Evolutionary conservation across 2,113 vertebrate genomes (phyloP).

Genomic region (Alectura lathami): DNA sequence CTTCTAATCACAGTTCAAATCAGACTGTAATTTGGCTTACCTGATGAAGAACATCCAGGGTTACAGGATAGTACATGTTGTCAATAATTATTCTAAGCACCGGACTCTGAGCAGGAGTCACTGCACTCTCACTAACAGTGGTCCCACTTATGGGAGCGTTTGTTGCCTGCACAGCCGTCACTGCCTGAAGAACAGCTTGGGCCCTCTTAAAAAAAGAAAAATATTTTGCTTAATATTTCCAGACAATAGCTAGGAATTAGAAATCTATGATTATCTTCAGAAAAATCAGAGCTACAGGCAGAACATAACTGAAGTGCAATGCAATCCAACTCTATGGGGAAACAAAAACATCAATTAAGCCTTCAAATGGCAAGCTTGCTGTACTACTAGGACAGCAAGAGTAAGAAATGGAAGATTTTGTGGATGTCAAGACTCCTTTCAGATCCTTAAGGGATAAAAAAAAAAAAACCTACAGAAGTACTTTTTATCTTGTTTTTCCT

Average conservation of each 20-base stretch:
- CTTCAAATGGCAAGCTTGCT: not conserved
- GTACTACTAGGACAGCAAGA: not conserved
- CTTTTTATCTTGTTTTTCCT: not conserved
- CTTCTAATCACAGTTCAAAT: not conserved
- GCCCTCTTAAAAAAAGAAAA: slow-evolving; percentile 78
- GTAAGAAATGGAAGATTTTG: not conserved
- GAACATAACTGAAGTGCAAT: not conserved
- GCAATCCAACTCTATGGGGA: not conserved
- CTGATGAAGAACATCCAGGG: slow-evolving; percentile 97
- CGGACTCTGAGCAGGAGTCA: slow-evolving; percentile 90
- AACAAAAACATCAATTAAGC: not conserved
- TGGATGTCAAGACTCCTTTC: not conserved
- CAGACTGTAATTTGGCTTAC: slow-evolving; percentile 72
- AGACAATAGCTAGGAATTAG: not conserved
- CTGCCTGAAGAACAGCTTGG: slow-evolving; percentile 89
- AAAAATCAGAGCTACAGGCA: slow-evolving; percentile 17
- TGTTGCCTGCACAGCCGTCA: slow-evolving; percentile 90
- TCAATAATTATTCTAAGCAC: slow-evolving; percentile 98
- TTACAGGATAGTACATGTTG: slow-evolving; percentile 99
- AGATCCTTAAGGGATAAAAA: not conserved
- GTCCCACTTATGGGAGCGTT: slow-evolving; percentile 87
- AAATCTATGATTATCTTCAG: not conserved
- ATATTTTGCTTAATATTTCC: not conserved
- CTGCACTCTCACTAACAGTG: slow-evolving; percentile 86
- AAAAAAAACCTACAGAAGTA: not conserved